A percentile compares a stretch with the other conserved stretches of the same genome.
phyloP scores from a whole-genome alignment of 2,113 vertebrate species.

The Brachyistius frenatus region DNA sequence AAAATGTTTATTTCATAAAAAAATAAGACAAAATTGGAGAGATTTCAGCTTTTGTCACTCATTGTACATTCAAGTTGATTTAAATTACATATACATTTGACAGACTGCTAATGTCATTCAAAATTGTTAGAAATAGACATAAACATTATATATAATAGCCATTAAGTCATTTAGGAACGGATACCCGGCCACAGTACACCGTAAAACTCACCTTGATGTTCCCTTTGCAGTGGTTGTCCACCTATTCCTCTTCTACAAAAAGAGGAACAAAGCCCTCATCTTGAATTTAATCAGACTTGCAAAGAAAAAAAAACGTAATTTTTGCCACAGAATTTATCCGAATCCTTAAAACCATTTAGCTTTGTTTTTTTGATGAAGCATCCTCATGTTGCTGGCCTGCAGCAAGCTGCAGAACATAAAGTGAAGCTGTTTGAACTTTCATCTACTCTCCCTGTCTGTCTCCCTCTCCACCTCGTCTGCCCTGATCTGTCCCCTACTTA shows the following conservation, averaged over 20 bases:
- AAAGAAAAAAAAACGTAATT: no score
- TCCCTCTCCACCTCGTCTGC: conserved; percentile 13
- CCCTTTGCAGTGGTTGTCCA: not conserved
- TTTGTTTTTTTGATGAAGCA: not conserved
- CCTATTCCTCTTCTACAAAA: not conserved
- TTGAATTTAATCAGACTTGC: not conserved
- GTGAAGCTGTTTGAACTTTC: conserved; percentile 17
- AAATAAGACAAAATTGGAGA: no score
- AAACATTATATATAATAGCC: no score
- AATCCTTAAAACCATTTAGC: not conserved
- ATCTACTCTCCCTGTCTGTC: not conserved
- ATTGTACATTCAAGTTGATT: no score
- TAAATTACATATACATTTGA: no score
- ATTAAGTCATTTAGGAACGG: not conserved
- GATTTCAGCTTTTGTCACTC: no score
- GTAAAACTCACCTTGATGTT: conserved; percentile 5
- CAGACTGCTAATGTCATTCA: no score
- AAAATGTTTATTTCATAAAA: no score
- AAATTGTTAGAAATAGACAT: no score
- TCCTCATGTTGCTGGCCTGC: conserved; percentile 16
- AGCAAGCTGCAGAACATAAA: conserved; percentile 7
- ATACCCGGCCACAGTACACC: not conserved
- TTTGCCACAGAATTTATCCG: not conserved
- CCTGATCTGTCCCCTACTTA: conserved; percentile 23
- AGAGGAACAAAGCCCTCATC: not conserved